Conservation (phyloP, 2,113 vertebrate species). For the Pimephales promelas region DNA sequence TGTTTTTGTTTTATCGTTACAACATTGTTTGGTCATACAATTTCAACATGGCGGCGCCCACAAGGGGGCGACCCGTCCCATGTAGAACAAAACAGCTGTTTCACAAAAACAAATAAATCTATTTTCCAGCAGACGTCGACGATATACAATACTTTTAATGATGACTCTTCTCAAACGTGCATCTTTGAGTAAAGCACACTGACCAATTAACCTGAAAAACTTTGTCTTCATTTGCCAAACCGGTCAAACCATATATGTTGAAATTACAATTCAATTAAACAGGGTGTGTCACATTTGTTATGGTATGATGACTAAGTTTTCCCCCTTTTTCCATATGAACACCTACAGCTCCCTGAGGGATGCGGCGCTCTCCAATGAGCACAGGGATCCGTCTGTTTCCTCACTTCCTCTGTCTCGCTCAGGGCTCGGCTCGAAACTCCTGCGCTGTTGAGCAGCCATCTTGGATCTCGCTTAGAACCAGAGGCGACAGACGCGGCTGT, state of each 20-base stretch:
- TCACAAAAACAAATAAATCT: background rate
- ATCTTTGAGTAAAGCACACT: background rate
- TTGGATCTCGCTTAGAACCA: constrained; percentile 81
- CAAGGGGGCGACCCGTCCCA: background rate
- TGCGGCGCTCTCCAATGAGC: constrained; percentile 55
- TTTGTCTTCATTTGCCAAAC: background rate
- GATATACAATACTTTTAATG: background rate
- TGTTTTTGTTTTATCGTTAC: no score
- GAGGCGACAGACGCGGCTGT: constrained; percentile 68
- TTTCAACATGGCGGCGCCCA: background rate
- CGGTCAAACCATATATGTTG: constrained; percentile 10
- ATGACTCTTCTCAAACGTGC: background rate
- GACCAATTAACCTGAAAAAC: background rate
- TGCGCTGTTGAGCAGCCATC: constrained; percentile 84
- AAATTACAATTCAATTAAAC: constrained; percentile 4
- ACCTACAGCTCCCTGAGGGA: constrained; percentile 17
- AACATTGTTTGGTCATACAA: no score
- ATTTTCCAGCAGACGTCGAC: background rate
- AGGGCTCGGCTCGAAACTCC: constrained; percentile 71
- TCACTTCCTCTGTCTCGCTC: constrained; percentile 73
- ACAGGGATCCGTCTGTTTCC: constrained; percentile 61
- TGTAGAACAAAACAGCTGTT: background rate
- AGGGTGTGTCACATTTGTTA: constrained; percentile 25
- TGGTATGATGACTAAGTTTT: constrained; percentile 18
- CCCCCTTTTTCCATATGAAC: constrained; percentile 25